Percentiles rank a stretch among this genome's conserved stretches.
phyloP scores from a whole-genome alignment of 2,888 invertebrate species.

The Athetis lepigone region DNA sequence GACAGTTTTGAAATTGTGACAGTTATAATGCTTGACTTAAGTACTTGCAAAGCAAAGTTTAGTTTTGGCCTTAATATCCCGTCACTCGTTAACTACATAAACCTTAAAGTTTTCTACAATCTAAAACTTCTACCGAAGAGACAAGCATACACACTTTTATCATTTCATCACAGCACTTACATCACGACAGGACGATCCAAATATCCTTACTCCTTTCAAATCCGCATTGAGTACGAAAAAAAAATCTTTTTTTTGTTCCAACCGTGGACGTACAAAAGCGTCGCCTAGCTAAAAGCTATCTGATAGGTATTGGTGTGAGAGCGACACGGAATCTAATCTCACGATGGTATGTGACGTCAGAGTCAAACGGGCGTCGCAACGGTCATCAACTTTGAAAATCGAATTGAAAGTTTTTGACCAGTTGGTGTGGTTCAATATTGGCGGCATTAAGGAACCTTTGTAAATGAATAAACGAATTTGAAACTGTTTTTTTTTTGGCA shows the following conservation, averaged over 20 bases:
- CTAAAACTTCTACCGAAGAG: neutral
- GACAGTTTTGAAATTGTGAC: too few relatives aligned
- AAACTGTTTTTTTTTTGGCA: too few relatives aligned
- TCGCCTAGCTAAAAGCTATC: conserved; percentile 49
- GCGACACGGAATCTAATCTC: conserved; percentile 59
- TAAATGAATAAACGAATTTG: too few relatives aligned
- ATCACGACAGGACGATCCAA: conserved; percentile 13
- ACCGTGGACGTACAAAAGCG: conserved; percentile 42
- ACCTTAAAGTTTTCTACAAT: neutral
- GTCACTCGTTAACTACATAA: too few relatives aligned
- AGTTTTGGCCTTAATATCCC: too few relatives aligned
- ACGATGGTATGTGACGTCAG: conserved; percentile 52
- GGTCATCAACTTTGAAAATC: conserved; percentile 53
- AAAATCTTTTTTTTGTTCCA: conserved; percentile 1
- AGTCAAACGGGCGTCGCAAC: conserved; percentile 46
- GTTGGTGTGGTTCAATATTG: conserved; percentile 9
- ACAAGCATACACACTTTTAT: conserved; percentile 1
- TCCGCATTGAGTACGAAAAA: conserved; percentile 24
- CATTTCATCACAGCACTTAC: conserved; percentile 18
- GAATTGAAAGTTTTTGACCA: conserved; percentile 38
- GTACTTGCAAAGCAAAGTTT: too few relatives aligned
- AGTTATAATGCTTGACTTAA: too few relatives aligned
- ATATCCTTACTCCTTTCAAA: conserved; percentile 38
- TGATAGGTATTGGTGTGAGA: conserved; percentile 55
- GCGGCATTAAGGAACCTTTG: neutral